A percentile compares a stretch with the other conserved stretches of the same genome.
These are phyloP conservation scores for Bellardia bayeri DNA, from an alignment of 2,888 invertebrate genomes.

Conservation along the genomic window DNA sequence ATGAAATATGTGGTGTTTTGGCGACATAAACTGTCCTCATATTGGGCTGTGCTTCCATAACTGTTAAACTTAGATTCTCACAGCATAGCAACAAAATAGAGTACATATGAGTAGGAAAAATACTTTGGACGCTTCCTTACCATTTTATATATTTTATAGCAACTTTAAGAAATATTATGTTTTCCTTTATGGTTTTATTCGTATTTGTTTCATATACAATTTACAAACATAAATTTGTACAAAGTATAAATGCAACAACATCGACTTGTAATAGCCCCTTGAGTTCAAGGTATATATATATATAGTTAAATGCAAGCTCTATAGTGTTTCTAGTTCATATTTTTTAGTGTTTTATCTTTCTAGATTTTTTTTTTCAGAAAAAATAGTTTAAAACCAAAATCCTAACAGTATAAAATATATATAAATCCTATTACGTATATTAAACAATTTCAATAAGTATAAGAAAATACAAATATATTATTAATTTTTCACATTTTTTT, in stretches of 20 bases:
- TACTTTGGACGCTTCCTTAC: constrained; percentile 57
- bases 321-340: background rate
- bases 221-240: constrained; percentile 33
- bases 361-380: too few species aligned
- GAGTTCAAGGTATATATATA: constrained; percentile 40
- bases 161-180: constrained; percentile 63
- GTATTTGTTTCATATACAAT: constrained; percentile 31
- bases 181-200: constrained; percentile 39
- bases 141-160: constrained; percentile 39
- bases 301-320: background rate
- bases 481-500: too few species aligned
- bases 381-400: too few species aligned
- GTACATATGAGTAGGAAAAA: constrained; percentile 20
- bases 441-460: too few species aligned
- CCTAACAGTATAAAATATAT: too few species aligned
- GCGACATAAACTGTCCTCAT: constrained; percentile 73
- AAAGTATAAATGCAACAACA: constrained; percentile 46
- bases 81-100: background rate
- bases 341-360: too few species aligned
- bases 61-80: constrained; percentile 31
- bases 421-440: too few species aligned
- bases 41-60: constrained; percentile 61
- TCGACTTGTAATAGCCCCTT: constrained; percentile 54
- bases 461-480: too few species aligned
- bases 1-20: constrained; percentile 72